Evolutionary conservation across 1,140 invertebrate species (phyloP).

Genomic region (Scaptomyza graminum): DNA sequence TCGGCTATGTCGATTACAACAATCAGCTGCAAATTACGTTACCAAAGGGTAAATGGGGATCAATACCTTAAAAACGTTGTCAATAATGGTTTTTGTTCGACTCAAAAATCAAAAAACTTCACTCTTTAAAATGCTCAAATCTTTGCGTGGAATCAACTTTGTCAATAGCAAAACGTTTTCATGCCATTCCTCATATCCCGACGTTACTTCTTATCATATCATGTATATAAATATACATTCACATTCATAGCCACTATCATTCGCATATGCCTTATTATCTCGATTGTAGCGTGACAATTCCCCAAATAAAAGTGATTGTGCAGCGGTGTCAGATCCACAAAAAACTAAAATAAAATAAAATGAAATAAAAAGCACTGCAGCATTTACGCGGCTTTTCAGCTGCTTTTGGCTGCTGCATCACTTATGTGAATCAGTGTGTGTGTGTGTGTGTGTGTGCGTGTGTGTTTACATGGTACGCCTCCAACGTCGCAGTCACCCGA

Average conservation of each 20-base stretch:
- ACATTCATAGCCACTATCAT: background rate
- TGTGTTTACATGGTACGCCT: conserved; percentile 65
- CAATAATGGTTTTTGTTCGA: too few species aligned
- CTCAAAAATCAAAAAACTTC: too few species aligned
- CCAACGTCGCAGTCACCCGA: conserved; percentile 25
- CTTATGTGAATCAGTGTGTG: background rate
- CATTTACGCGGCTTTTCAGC: conserved; percentile 61
- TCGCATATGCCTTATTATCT: background rate
- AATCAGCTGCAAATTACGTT: conserved; percentile 22
- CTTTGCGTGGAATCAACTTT: too few species aligned
- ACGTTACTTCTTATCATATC: too few species aligned
- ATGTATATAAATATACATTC: too few species aligned
- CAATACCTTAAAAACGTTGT: too few species aligned
- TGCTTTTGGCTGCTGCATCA: conserved; percentile 49
- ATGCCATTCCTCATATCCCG: too few species aligned
- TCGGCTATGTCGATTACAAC: background rate
- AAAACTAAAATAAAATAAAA: conserved; percentile 39
- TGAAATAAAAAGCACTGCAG: conserved; percentile 36
- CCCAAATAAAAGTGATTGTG: conserved; percentile 79
- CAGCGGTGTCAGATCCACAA: conserved; percentile 44
- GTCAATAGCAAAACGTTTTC: too few species aligned
- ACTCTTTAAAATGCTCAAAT: too few species aligned
- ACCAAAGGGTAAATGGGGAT: too few species aligned
- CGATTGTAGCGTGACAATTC: conserved; percentile 61
- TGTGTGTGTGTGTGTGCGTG: conserved; percentile 7